phyloP scores from a whole-genome alignment of 1,140 invertebrate species.

The Rhynchophorus ferrugineus region DNA sequence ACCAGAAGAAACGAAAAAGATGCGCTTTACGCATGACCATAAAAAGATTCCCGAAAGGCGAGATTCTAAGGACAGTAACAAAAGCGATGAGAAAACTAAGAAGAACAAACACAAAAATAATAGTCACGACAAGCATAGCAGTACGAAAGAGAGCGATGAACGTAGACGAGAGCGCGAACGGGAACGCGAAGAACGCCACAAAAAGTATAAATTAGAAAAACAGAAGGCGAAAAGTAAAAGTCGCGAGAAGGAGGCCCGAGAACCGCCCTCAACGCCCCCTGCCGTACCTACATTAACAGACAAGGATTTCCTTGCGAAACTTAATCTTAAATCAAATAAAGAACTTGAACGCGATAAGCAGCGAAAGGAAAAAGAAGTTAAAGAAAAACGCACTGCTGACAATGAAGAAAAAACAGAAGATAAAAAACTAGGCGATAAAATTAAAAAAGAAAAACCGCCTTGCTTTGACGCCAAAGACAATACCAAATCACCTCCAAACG shows the following conservation, averaged over 20 bases:
- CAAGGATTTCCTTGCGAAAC: conserved; percentile 55
- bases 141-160: conserved; percentile 29
- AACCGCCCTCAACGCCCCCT: conserved; percentile 18
- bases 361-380: conserved; percentile 50
- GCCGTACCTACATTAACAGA: conserved; percentile 39
- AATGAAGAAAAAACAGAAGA: conserved; percentile 47
- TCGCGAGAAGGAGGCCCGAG: conserved; percentile 36
- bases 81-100: conserved; percentile 31
- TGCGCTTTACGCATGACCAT: conserved; percentile 54
- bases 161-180: conserved; percentile 30
- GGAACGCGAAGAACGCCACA: conserved; percentile 37
- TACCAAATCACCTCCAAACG: conserved; percentile 10
- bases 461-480: conserved; percentile 6
- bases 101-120: conserved; percentile 37
- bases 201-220: conserved; percentile 35
- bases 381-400: conserved; percentile 46
- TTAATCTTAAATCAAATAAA: conserved; percentile 51
- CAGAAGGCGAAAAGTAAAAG: conserved; percentile 38
- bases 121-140: conserved; percentile 28
- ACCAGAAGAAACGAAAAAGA: conserved; percentile 58
- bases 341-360: conserved; percentile 49
- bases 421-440: conserved; percentile 40
- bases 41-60: conserved; percentile 51
- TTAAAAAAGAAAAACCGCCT: conserved; percentile 26
- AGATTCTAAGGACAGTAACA: conserved; percentile 62